These are phyloP conservation scores for Semaprochilodus insignis DNA, from an alignment of 2,797 vertebrate genomes.

Conservation along the genomic window DNA sequence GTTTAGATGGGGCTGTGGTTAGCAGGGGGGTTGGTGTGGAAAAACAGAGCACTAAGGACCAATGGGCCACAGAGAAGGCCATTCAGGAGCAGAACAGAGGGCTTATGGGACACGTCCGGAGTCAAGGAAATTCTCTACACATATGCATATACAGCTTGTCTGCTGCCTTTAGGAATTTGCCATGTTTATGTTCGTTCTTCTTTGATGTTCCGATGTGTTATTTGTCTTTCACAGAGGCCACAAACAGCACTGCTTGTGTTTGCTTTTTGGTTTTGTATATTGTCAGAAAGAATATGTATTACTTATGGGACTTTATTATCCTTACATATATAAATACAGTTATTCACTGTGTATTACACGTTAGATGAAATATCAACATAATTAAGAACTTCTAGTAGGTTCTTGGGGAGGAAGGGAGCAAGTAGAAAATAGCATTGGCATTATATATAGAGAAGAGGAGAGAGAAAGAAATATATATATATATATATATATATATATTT, in stretches of 20 bases:
- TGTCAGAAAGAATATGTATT: too few species aligned
- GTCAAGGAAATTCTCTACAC: constrained; percentile 7
- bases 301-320: too few species aligned
- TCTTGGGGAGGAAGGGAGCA: too few species aligned
- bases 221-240: not conserved
- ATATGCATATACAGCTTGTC: constrained; percentile 27
- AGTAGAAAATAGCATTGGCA: too few species aligned
- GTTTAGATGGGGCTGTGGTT: constrained; percentile 48
- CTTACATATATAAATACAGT: too few species aligned
- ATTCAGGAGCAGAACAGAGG: constrained; percentile 48
- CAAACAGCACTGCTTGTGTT: constrained; percentile 22
- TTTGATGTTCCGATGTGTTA: constrained; percentile 39
- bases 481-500: too few species aligned
- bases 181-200: constrained; percentile 45
- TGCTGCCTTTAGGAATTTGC: constrained; percentile 31
- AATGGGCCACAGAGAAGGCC: constrained; percentile 29
- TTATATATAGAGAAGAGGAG: too few species aligned
- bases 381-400: too few species aligned
- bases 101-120: constrained; percentile 22
- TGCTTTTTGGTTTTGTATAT: too few species aligned
- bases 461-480: too few species aligned
- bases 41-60: constrained; percentile 38
- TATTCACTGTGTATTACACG: too few species aligned
- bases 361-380: too few species aligned
- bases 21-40: constrained; percentile 37